Evolutionary conservation across 2,888 invertebrate species (phyloP).

Genomic region (Zhuqinia jingwanae): DNA sequence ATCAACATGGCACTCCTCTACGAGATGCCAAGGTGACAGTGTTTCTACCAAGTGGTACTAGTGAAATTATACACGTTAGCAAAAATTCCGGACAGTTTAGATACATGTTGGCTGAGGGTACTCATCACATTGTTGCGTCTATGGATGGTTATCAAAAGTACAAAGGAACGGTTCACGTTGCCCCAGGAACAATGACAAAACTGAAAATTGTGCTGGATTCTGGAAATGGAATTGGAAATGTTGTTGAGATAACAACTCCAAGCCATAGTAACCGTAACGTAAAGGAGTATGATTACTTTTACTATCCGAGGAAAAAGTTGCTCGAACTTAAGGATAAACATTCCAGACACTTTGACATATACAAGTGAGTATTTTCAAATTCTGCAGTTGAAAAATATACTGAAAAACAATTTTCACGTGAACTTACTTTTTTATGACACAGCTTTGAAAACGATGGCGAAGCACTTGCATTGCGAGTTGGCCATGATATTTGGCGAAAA

Average conservation of each 20-base stretch:
- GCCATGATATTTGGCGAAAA: conserved; percentile 77
- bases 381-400: too few relatives aligned
- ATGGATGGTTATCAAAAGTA: conserved; percentile 85
- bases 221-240: conserved; percentile 36
- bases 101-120: conserved; percentile 86
- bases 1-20: conserved; percentile 85
- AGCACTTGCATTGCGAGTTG: conserved; percentile 76
- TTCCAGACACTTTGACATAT: conserved; percentile 75
- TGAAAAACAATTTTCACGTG: too few relatives aligned
- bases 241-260: conserved; percentile 22
- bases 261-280: neutral
- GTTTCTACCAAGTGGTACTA: conserved; percentile 82
- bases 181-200: conserved; percentile 81
- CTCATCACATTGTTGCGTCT: conserved; percentile 84
- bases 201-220: conserved; percentile 79
- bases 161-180: conserved; percentile 82
- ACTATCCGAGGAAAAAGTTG: conserved; percentile 76
- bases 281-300: conserved; percentile 70
- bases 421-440: neutral
- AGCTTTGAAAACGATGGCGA: conserved; percentile 77
- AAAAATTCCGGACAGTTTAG: conserved; percentile 88
- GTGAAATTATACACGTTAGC: conserved; percentile 84
- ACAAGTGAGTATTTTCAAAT: conserved; percentile 62
- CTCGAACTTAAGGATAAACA: conserved; percentile 72
- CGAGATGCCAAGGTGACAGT: conserved; percentile 88